Evolutionary conservation across 2,797 vertebrate species (phyloP), one percentile per base, ranked within the genome.

Genomic region (Mus caroli): DNA sequence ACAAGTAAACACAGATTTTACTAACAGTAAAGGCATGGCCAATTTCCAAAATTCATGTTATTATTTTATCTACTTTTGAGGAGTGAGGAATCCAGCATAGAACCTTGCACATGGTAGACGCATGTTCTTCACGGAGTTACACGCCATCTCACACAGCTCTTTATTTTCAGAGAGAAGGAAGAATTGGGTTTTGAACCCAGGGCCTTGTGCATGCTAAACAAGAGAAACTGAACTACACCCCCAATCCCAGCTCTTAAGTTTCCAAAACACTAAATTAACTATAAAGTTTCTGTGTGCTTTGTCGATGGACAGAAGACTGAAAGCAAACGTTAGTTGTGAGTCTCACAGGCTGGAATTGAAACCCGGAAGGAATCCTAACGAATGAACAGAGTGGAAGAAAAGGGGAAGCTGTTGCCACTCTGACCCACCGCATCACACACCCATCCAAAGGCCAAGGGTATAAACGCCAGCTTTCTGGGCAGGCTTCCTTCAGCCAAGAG

Each of bases 401-500:
- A 58, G 14, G 52, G 40, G 8, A 50, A 43, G 71, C 4, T 40
- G 6, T 43, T 6, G 6, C 40, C 56, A 2, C 50, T 79, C 71
- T 40, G 13, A 34, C 24, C 34, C 13, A 83, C 43, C 22, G 67
- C 34, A 15, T 28, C 50, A 60, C 37, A 50, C 0, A 80, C 2
- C 20, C 8, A 78, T 37, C 64, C 67, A 26, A 94, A 93, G 80
- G 75, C 20, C 62, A 62, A 85, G 24, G 24, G 87, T 54, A 40
- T 3, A 83, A 92, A 83, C 17, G 56, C 78, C 78, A 75, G 76
- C 92, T 90, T 79, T 96, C 91, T 75, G 80, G 88, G 85, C 22
- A 77, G 58, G 67, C 54, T 64, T 9, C 4, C 78, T 85, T 75
- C 95, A 93, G 95, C 92, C 95, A 96, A 94, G 43, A 97, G 85